Evolutionary conservation across 2,888 invertebrate genomes (phyloP), one percentile per base, ranked within the genome.

Genomic region (Athalia rosae): DNA sequence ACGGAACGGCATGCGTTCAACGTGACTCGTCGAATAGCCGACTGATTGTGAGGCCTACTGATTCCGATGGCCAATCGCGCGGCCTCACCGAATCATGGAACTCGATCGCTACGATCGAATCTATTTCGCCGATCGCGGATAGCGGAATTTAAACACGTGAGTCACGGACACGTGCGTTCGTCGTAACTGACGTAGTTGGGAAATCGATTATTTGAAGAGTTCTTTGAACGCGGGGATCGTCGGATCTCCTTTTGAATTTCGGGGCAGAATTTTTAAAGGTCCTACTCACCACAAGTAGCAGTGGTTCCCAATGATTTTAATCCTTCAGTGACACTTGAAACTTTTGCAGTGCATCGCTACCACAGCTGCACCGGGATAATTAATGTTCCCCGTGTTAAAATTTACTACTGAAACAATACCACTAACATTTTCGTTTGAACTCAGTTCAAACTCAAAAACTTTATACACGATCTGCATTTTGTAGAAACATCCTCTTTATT

Each of bases 241-340:
- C 28, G 28, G 28, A 28, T 28, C 2, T 28, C 2, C 2, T 28
- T 28, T 28, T 28, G 28, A 28, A 28, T 28, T 28, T 28, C 2
- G 28, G 2, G 2, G 0, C 28, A 28, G 28, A n/a, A 28, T 28
- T 28, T 28, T 0, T 28, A 28, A 28, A 28, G 28, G 28, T 28
- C 28, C 28, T 1, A 87, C 87, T 87, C 85, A 87, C 87, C 87
- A 83, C 83, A 82, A 87, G 88, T 87, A 88, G 89, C 87, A 88
- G 89, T 87, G 87, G 87, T 86, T 87, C 85, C 87, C 83, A 79
- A 82, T 67, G 81, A 80, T 28, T 28, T 82, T 84, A 84, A 86
- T 86, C 86, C 87, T 85, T 87, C 84, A 85, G 84, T 82, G 83
- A 81, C 63, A 77, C 69, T 74, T 74, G 61, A 48, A 74, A 74